A percentile compares a stretch with the other conserved stretches of the same genome.
Evolutionary conservation across 1,140 invertebrate species (phyloP).

Genomic region (Heliothis subflexa): DNA sequence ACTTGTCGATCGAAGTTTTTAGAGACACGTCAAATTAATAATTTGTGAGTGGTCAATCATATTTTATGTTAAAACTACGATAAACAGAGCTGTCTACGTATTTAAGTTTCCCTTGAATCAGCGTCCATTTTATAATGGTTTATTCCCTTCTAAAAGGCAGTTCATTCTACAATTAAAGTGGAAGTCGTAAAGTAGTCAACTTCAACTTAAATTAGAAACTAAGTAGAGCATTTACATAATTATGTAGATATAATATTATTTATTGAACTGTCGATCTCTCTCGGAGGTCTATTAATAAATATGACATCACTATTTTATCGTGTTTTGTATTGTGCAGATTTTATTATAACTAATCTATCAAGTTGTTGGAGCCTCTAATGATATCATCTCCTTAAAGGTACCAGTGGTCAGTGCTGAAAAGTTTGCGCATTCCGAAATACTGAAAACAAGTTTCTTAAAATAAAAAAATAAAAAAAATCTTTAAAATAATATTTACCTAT

Average conservation of each 20-base stretch:
- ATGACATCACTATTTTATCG: conserved; percentile 36
- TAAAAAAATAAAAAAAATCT: too few relatives aligned
- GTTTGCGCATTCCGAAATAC: too few relatives aligned
- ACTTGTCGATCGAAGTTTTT: too few relatives aligned
- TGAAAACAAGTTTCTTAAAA: too few relatives aligned
- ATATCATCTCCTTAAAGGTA: conserved; percentile 26
- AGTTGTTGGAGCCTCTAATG: conserved; percentile 1
- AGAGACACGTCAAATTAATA: too few relatives aligned
- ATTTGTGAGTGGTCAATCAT: too few relatives aligned
- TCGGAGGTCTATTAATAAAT: conserved; percentile 26
- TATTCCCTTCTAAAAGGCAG: too few relatives aligned
- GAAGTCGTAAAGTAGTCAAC: neutral
- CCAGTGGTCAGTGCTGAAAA: neutral
- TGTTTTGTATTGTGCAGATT: conserved; percentile 37
- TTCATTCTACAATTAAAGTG: neutral
- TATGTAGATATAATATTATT: neutral
- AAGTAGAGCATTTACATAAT: conserved; percentile 11
- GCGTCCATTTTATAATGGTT: too few relatives aligned
- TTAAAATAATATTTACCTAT: too few relatives aligned
- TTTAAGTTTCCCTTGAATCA: too few relatives aligned
- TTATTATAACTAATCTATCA: conserved; percentile 34
- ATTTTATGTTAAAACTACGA: too few relatives aligned
- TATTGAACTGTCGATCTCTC: conserved; percentile 19
- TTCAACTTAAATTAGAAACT: neutral
- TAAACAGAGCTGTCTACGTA: too few relatives aligned